Base-by-base conservation (phyloP, 1,140 invertebrate species). In the Sinonovacula constricta region DNA sequence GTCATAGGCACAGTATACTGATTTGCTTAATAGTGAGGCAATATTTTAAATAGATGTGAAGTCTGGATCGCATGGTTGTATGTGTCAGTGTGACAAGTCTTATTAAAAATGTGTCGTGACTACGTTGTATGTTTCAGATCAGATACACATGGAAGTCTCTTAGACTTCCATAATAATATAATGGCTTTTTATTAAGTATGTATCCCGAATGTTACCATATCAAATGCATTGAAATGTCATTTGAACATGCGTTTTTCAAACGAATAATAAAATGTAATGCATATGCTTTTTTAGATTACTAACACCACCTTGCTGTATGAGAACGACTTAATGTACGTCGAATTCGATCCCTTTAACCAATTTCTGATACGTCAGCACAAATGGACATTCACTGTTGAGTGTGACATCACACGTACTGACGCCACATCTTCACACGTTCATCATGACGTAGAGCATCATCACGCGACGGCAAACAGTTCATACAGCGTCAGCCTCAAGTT, bases 381-480 rank as follows among this genome's bases (percentile, higher is more conserved):
- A 57, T 56, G 51, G 51, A 70, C 53, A n/a, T 70, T 26, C 15
- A 3, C 51, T 34, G n/a, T 70, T 1, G 67, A 70, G n/a, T 70
- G 67, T 57, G 54, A 70, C 54, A 54, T 33, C 26, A 56, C 10
- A n/a, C 67, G 67, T 0, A n/a, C 14, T 3, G 67, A 56, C 24
- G 67, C 45, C 4, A 57, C 67, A 12, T 33, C 53, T 34, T 57
- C n/a, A 33, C 67, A 70, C 34, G 67, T 70, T 4, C 51, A 70
- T 24, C 67, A 70, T 33, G 51, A 57, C 1, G 22, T 57, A 2
- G 34, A 57, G 0, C 2, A 3, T 3, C 67, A 70, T 22, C 53
- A 31, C 57, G 14, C 34, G 0, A 54, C 49, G 26, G 24, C 24
- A 4, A 56, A 28, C 18, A 49, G 49, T 12, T 31, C 53, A 14